A percentile compares a stretch with the other conserved stretches of the same genome.
Conservation (phyloP, 2,888 invertebrate species). For the Brassicogethes aeneus region DNA sequence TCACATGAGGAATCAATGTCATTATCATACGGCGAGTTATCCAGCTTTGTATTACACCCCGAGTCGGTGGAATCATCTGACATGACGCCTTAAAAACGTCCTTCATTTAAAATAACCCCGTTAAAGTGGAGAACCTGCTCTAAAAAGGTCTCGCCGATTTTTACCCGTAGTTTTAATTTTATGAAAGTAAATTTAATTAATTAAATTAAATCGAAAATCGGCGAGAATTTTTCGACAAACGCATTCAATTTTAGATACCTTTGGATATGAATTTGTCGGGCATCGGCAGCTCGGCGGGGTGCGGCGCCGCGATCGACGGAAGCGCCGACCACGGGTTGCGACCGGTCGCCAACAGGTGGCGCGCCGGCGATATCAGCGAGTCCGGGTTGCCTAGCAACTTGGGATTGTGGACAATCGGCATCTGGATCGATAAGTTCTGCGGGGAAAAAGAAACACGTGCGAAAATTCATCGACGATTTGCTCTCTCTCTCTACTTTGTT, state of each 20-base stretch:
- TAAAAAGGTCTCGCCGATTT: no score
- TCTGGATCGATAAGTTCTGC: slow-evolving; percentile 32
- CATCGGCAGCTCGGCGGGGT: slow-evolving; percentile 37
- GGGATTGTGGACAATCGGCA: slow-evolving; percentile 34
- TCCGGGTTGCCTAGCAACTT: slow-evolving; percentile 30
- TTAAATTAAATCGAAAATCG: not conserved
- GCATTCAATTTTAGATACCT: slow-evolving; percentile 20
- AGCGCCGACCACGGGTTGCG: slow-evolving; percentile 20
- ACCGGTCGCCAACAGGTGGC: slow-evolving; percentile 24
- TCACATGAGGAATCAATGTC: slow-evolving; percentile 18
- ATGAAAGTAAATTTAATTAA: no score
- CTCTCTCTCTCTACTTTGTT: no score
- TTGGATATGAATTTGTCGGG: slow-evolving; percentile 37
- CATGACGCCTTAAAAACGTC: slow-evolving; percentile 15
- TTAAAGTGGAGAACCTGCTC: slow-evolving; percentile 2
- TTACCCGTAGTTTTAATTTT: slow-evolving; percentile 3
- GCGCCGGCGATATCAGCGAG: slow-evolving; percentile 35
- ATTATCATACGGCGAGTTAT: slow-evolving; percentile 24
- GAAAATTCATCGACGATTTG: no score
- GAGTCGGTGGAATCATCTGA: slow-evolving; percentile 35
- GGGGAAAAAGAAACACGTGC: slow-evolving; percentile 9
- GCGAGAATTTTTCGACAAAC: not conserved
- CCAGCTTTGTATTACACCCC: slow-evolving; percentile 30
- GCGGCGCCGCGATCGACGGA: slow-evolving; percentile 29
- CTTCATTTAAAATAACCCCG: not conserved